A percentile compares a stretch with the other conserved stretches of the same genome.
Evolutionary conservation across 2,797 vertebrate species (phyloP).

Genomic region (Ctenochaetus hawaiiensis): DNA sequence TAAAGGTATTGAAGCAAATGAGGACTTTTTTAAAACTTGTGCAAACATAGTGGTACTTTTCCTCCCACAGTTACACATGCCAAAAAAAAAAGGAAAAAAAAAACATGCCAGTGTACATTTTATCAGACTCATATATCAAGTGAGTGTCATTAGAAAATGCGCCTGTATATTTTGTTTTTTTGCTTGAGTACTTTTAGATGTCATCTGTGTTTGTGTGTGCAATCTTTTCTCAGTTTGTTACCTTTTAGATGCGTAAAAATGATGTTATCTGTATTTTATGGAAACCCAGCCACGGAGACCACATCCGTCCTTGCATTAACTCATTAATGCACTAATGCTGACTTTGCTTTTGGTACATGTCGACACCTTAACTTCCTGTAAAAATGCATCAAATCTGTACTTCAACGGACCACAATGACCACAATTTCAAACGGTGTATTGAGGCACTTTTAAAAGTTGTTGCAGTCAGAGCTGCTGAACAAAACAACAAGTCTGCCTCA

Average conservation of each 20-base stretch:
- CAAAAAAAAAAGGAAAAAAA: too few relatives aligned
- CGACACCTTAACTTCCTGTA: not conserved
- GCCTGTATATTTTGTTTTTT: not conserved
- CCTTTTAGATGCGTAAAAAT: not conserved
- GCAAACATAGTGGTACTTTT: constrained; percentile 38
- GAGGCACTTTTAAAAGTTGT: constrained; percentile 2
- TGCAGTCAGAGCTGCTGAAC: not conserved
- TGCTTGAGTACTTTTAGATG: not conserved
- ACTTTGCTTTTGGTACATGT: not conserved
- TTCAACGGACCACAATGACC: not conserved
- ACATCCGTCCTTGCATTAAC: constrained; percentile 9
- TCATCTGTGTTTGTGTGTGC: not conserved
- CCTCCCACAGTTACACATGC: constrained; percentile 1
- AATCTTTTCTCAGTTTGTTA: not conserved
- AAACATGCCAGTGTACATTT: not conserved
- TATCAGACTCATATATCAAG: constrained; percentile 4
- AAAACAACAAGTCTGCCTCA: not conserved
- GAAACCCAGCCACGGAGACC: not conserved
- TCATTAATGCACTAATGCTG: not conserved
- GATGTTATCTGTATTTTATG: not conserved
- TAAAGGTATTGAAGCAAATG: constrained; percentile 56
- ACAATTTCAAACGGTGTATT: not conserved
- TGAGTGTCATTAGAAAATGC: not conserved
- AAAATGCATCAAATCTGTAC: not conserved
- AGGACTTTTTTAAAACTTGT: constrained; percentile 47